phyloP scores from a whole-genome alignment of 2,888 invertebrate species.

The Augiades crinisus region DNA sequence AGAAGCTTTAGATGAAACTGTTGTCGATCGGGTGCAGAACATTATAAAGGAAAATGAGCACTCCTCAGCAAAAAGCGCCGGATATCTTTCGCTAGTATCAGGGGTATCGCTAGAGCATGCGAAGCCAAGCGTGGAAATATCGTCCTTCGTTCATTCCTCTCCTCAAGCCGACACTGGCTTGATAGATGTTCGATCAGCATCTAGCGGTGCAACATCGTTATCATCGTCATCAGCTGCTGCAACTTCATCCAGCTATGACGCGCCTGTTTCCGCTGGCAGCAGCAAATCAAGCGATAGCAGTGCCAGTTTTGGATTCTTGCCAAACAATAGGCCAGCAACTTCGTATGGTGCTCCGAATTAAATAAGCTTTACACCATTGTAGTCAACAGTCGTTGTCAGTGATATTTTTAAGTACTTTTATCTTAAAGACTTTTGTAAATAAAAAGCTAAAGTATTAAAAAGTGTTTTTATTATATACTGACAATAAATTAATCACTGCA shows the following conservation, averaged over 20 bases:
- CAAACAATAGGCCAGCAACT: conserved; percentile 53
- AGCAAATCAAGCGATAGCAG: conserved; percentile 39
- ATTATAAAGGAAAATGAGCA: conserved; percentile 69
- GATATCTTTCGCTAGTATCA: conserved; percentile 64
- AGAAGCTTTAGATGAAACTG: conserved; percentile 59
- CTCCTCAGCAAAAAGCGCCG: conserved; percentile 59
- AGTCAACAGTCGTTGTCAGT: conserved; percentile 13
- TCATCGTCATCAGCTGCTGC: conserved; percentile 38
- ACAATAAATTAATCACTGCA: neutral
- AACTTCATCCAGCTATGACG: conserved; percentile 42
- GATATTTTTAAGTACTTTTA: conserved; percentile 17
- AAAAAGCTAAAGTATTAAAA: conserved; percentile 28
- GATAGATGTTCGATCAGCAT: conserved; percentile 16
- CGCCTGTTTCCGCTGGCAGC: conserved; percentile 44
- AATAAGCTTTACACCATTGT: conserved; percentile 42
- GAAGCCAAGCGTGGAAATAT: conserved; percentile 66
- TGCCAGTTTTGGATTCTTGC: conserved; percentile 53
- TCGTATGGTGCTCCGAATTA: conserved; percentile 63
- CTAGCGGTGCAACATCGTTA: conserved; percentile 35
- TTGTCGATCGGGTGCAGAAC: conserved; percentile 59
- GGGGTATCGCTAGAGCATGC: conserved; percentile 66
- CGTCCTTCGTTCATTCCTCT: conserved; percentile 67
- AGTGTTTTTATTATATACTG: conserved; percentile 4
- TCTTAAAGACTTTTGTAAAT: conserved; percentile 31
- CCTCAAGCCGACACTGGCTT: conserved; percentile 34